These are phyloP conservation scores for Pseudolycoriella hygida DNA, from an alignment of 2,888 invertebrate genomes.

Conservation along the genomic window DNA sequence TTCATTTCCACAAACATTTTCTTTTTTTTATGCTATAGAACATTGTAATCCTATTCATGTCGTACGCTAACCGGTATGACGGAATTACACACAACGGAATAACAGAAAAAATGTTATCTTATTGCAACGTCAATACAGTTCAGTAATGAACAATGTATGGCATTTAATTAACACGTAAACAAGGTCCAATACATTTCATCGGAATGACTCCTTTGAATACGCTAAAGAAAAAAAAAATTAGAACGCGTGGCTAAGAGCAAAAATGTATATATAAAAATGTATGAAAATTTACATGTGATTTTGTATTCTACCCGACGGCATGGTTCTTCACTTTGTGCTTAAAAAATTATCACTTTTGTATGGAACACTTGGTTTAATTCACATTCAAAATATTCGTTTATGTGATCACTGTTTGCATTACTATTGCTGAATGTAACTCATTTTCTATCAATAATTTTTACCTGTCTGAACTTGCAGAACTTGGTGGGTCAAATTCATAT, in stretches of 20 bases:
- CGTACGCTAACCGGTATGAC: too few species aligned
- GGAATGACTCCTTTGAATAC: background rate
- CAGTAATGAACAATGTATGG: background rate
- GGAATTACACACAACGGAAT: too few species aligned
- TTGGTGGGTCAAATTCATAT: conserved; percentile 63
- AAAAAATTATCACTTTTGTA: background rate
- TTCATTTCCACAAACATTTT: too few species aligned
- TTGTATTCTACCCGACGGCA: conserved; percentile 2
- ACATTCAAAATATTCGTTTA: background rate
- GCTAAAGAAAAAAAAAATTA: background rate
- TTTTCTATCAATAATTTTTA: conserved; percentile 26
- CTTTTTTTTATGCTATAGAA: too few species aligned
- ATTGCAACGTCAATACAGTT: too few species aligned
- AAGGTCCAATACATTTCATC: background rate
- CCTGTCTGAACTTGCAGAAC: conserved; percentile 86
- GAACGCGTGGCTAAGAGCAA: too few species aligned
- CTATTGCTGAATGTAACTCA: background rate
- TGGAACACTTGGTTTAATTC: background rate
- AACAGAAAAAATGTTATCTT: too few species aligned
- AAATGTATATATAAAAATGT: background rate
- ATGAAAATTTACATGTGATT: conserved; percentile 3
- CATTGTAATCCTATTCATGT: too few species aligned
- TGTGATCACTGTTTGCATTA: background rate
- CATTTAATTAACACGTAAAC: background rate
- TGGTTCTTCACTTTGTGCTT: background rate